Percentiles rank a stretch among this genome's conserved stretches.
These are phyloP conservation scores for Toxotes chatareus DNA, from an alignment of 2,113 vertebrate genomes.

Conservation along the genomic window DNA sequence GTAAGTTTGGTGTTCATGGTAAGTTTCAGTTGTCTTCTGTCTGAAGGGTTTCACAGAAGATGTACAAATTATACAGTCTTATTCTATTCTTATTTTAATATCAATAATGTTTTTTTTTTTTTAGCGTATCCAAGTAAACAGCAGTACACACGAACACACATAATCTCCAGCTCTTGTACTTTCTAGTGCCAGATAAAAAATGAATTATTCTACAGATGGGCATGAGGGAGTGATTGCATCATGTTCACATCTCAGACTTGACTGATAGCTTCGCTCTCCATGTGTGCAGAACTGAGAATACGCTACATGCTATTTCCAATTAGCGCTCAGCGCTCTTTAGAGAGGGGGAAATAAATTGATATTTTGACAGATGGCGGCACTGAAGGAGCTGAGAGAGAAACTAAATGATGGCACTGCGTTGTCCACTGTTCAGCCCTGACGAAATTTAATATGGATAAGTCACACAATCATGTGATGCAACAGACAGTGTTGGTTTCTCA, in stretches of 20 bases:
- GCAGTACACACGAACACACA: background rate
- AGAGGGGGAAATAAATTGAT: slow-evolving; percentile 46
- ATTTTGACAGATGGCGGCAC: slow-evolving; percentile 60
- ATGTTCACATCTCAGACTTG: slow-evolving; percentile 45
- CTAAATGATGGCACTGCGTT: slow-evolving; percentile 20
- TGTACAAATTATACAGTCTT: background rate
- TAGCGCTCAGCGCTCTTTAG: slow-evolving; percentile 43
- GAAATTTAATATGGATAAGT: slow-evolving; percentile 27
- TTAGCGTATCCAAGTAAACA: background rate
- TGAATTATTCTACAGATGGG: slow-evolving; percentile 33
- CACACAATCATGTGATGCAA: slow-evolving; percentile 28
- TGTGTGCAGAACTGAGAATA: slow-evolving; percentile 40
- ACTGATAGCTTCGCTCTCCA: slow-evolving; percentile 41
- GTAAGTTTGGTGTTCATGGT: too few species aligned
- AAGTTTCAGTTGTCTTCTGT: too few species aligned
- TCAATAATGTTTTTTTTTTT: background rate
- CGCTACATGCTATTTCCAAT: slow-evolving; percentile 62
- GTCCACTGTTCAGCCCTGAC: slow-evolving; percentile 40
- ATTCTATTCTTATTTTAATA: background rate
- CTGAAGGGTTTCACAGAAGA: too few species aligned
- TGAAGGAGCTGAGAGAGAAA: slow-evolving; percentile 24
- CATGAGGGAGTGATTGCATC: slow-evolving; percentile 52
- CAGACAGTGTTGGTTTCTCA: background rate
- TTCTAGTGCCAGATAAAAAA: slow-evolving; percentile 31
- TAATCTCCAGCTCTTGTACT: background rate